Conservation (phyloP, 2,797 vertebrate species). For the Molothrus aeneus region DNA sequence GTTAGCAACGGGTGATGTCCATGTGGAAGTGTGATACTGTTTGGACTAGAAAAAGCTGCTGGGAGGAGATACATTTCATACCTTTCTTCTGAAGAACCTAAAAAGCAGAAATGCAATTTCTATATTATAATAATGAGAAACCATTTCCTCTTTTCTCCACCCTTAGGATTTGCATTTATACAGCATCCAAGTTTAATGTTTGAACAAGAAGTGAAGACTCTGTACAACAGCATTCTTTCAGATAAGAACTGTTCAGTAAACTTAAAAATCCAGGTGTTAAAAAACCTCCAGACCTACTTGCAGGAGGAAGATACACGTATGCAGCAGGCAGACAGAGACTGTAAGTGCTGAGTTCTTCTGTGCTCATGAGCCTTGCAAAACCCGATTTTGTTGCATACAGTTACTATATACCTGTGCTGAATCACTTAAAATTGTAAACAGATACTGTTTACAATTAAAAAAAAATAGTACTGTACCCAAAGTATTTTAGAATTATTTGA, state of each 20-base stretch:
- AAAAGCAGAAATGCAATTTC: neutral
- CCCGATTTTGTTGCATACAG: neutral
- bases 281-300: constrained; percentile 97
- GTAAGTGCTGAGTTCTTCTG: constrained; percentile 79
- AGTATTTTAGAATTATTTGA: neutral
- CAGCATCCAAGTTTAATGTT: constrained; percentile 98
- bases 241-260: constrained; percentile 87
- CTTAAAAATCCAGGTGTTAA: constrained; percentile 96
- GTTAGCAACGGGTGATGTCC: neutral
- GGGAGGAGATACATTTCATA: neutral
- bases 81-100: neutral
- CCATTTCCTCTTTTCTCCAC: constrained; percentile 16
- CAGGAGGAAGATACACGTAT: constrained; percentile 98
- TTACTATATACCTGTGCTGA: neutral
- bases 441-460: neutral
- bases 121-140: neutral
- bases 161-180: constrained; percentile 95
- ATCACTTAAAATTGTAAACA: neutral
- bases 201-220: constrained; percentile 91
- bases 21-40: neutral
- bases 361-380: neutral
- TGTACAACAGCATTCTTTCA: constrained; percentile 93
- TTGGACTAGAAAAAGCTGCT: neutral
- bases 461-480: neutral
- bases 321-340: constrained; percentile 96